Base-by-base conservation (phyloP, 1,140 invertebrate genomes). In the Trichonephila clavata region DNA sequence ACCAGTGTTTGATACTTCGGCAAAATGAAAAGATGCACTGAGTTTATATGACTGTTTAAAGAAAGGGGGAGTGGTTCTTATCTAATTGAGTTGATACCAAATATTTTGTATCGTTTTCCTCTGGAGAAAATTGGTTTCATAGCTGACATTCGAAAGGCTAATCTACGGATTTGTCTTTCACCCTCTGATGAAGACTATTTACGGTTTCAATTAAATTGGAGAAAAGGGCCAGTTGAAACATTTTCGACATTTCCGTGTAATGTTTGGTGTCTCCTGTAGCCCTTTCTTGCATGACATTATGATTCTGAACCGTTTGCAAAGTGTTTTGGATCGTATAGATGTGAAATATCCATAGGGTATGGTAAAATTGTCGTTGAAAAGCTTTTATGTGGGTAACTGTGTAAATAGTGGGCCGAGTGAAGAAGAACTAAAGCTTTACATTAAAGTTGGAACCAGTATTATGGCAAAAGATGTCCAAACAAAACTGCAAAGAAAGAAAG, bases 91-190 rank as follows among this genome's bases (percentile, higher is more conserved):
- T 63, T 63, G 61, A 63, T 63, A n/a, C 61, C 61, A 63, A 63
- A 63, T 63, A 21, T 63, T 3, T 32, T 32, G 32, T 32, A 32
- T 32, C 32, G 32, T 32, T 63, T 63, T 7, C 18, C 18, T 63
- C 20, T 94, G 6, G n/a, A 84, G 80, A 65, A 63, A 39, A 92
- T 39, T 39, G 27, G 63, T n/a, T 20, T 95, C 16, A 90, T 92
- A 6, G 59, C 90, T 6, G 94, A 95, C 32, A 32, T 32, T 32
- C 32, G 32, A 32, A 95, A 95, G 50, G 87, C 93, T 65, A 95
- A 94, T 83, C 80, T 94, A 39, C 86, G 86, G 80, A 94, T 94
- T 18, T n/a, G 68, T 57, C 10, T 94, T 43, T 90, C 68, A 60
- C 10, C 80, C 18, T 61, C 83, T 24, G 94, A 94, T 77, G 92